Conservation (phyloP, 1,140 invertebrate species). For the Caenorhabditis remanei region DNA sequence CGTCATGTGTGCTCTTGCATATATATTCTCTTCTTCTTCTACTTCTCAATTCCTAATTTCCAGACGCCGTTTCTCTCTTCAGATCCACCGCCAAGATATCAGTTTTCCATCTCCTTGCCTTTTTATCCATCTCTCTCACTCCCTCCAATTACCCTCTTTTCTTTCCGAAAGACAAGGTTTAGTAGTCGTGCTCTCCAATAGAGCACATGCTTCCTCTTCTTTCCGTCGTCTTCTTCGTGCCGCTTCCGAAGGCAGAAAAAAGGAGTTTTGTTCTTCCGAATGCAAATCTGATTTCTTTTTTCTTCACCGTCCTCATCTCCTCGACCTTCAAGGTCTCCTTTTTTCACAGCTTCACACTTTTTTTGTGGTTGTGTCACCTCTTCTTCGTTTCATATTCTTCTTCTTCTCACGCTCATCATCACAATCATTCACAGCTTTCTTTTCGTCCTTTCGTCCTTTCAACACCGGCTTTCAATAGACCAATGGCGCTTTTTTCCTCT, state of each 20-base stretch:
- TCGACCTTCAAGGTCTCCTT: slow-evolving; percentile 22
- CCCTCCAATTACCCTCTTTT: slow-evolving; percentile 19
- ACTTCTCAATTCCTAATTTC: slow-evolving; percentile 5
- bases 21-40: not conserved
- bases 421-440: slow-evolving; percentile 33
- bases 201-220: not conserved
- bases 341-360: slow-evolving; percentile 34
- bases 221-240: not conserved
- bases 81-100: slow-evolving; percentile 19
- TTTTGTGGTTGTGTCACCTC: slow-evolving; percentile 29
- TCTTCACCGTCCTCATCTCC: not conserved
- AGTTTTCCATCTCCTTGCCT: not conserved
- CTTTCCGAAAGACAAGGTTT: not conserved
- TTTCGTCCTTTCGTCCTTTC: slow-evolving; percentile 29
- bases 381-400: slow-evolving; percentile 40
- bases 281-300: slow-evolving; percentile 44
- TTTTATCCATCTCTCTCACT: not conserved
- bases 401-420: slow-evolving; percentile 50
- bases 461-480: slow-evolving; percentile 46
- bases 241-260: not conserved
- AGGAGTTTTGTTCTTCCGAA: slow-evolving; percentile 41
- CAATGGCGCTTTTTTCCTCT: slow-evolving; percentile 8
- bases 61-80: not conserved
- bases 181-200: too few species aligned
- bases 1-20: not conserved